These are phyloP conservation scores for Oscheius sp. DNA, from an alignment of 1,140 invertebrate species.

Conservation along the genomic window DNA sequence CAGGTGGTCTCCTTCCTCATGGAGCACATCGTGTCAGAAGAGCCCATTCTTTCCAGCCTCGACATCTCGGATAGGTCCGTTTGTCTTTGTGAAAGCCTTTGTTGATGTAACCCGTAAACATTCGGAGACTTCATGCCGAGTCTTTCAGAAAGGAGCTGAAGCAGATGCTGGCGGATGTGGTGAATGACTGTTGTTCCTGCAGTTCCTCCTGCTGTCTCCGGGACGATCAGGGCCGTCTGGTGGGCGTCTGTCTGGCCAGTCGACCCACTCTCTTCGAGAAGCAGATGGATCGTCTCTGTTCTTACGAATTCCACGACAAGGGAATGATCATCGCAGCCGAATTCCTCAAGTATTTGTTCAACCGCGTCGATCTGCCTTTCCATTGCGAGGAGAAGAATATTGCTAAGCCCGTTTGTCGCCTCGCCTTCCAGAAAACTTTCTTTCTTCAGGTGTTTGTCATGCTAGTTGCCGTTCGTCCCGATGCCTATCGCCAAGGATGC, in stretches of 20 bases:
- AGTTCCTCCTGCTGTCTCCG: conserved; percentile 14
- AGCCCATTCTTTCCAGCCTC: conserved; percentile 25
- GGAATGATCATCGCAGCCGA: conserved; percentile 18
- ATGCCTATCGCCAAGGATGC: neutral
- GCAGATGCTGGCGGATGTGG: conserved; percentile 15
- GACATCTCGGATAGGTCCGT: neutral
- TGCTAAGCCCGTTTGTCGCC: conserved; percentile 7
- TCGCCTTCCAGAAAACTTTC: neutral
- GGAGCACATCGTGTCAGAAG: conserved; percentile 13
- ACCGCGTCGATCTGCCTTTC: conserved; percentile 26
- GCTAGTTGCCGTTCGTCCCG: conserved; percentile 3
- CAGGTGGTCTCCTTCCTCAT: conserved; percentile 26
- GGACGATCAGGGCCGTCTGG: neutral
- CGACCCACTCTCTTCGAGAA: conserved; percentile 26
- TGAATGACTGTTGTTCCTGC: conserved; percentile 23
- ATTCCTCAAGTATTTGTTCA: conserved; percentile 33
- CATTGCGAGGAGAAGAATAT: conserved; percentile 26
- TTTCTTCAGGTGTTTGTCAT: conserved; percentile 4
- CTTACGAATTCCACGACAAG: conserved; percentile 24
- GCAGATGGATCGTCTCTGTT: conserved; percentile 33
- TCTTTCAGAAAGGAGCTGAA: conserved; percentile 17
- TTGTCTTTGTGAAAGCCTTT: neutral
- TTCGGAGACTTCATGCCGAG: neutral
- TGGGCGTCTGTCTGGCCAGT: conserved; percentile 27
- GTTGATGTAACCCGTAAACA: neutral